Percentiles rank a stretch among this genome's conserved stretches.
phyloP scores from a whole-genome alignment of 2,113 vertebrate genomes.

The Aramus guarauna region DNA sequence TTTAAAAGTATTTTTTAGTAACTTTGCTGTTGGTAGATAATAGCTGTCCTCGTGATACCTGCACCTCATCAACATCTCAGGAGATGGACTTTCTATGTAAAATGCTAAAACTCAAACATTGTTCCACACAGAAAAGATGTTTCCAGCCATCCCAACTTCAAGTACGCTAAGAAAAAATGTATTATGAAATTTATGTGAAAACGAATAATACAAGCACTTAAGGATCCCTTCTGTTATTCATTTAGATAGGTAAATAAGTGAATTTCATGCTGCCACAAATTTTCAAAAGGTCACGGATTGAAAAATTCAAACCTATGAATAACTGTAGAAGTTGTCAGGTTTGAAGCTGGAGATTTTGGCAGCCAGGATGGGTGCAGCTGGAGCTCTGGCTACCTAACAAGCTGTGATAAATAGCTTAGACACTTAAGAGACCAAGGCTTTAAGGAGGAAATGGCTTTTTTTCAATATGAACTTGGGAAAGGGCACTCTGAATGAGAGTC shows the following conservation, averaged over 20 bases:
- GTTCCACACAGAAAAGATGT: background rate
- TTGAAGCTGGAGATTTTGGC: conserved; percentile 2
- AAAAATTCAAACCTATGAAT: conserved; percentile 2
- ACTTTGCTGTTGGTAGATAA: background rate
- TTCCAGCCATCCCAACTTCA: background rate
- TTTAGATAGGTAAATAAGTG: background rate
- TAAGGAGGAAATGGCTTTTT: background rate
- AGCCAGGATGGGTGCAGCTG: background rate
- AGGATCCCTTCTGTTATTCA: background rate
- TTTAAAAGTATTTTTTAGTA: background rate
- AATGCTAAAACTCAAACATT: background rate
- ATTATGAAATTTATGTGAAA: background rate
- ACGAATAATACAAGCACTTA: background rate
- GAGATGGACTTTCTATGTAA: background rate
- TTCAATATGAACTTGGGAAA: background rate
- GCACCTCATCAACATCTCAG: background rate
- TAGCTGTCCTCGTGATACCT: background rate
- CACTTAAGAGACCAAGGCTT: background rate
- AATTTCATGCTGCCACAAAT: conserved; percentile 4
- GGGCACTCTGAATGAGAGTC: background rate
- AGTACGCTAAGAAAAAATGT: background rate
- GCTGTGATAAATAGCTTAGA: background rate
- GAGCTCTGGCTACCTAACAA: background rate
- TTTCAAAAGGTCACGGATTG: conserved; percentile 3
- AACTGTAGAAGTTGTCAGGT: background rate